Evolutionary conservation across 2,888 invertebrate genomes (phyloP), one percentile per base, ranked within the genome.

Genomic region (Apotomis capreana): DNA sequence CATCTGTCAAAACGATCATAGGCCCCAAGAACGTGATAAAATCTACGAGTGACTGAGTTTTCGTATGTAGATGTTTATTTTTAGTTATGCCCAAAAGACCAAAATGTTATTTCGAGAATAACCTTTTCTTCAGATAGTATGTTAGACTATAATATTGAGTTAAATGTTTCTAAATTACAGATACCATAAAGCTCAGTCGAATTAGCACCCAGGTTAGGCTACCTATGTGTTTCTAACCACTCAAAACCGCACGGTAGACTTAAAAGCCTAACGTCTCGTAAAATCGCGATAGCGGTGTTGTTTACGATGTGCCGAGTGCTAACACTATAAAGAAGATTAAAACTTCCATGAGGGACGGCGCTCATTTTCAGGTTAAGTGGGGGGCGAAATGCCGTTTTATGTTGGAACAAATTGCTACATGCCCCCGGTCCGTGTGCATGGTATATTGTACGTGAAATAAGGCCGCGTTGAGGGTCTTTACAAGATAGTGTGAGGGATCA

Each of bases 281-380:
- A 67, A 67, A 67, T 62, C 26, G 60, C 60, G n/a, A 40, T 64
- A 59, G 61, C 67, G 60, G 54, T 57, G 70, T 70, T 64, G 46
- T 71, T 71, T 71, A 71, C 57, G 49, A 51, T 37, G 13, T 46
- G n/a, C 49, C 57, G 49, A 57, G 60, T 67, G 65, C 44, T 60
- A 12, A 49, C 55, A 71, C 65, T 67, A 71, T 62, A 71, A 44
- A 40, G 61, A 37, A 67, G 61, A 71, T 71, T 71, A 71, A 71
- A 71, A 71, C 57, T 61, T 57, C 65, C 65, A 60, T 67, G 61
- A 67, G 60, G 60, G 15, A 52, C 44, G 51, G 15, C 61, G 65
- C 61, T 65, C 67, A 67, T 67, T 70, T 70, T 40, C 70, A 67
- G 70, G 65, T 70, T 70, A 70, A 70, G 65, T 71, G 71, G 9